phyloP scores from a whole-genome alignment of 2,113 vertebrate species.

The Orycteropus afer region DNA sequence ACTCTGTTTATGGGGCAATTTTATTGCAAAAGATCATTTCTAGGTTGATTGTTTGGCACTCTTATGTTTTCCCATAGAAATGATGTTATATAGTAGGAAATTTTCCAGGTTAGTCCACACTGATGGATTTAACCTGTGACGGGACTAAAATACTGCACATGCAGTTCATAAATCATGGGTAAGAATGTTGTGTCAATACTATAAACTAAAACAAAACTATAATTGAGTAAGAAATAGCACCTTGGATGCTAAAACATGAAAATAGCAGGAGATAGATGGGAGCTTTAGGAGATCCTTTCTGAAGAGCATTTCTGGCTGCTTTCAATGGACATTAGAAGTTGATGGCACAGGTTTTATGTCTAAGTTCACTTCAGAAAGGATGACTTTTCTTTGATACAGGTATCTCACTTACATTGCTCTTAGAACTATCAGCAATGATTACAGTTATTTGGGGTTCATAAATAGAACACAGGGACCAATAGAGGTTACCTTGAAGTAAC shows the following conservation, averaged over 20 bases:
- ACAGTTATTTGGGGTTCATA: slow-evolving; percentile 10
- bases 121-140: background rate
- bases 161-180: slow-evolving; percentile 21
- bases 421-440: slow-evolving; percentile 41
- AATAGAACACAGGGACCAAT: slow-evolving; percentile 52
- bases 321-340: slow-evolving; percentile 41
- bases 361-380: slow-evolving; percentile 51
- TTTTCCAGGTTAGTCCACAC: background rate
- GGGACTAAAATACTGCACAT: background rate
- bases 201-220: slow-evolving; percentile 54
- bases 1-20: slow-evolving; percentile 24
- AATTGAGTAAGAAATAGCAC: slow-evolving; percentile 51
- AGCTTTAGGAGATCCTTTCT: slow-evolving; percentile 11
- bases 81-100: background rate
- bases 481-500: slow-evolving; percentile 33
- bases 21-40: slow-evolving; percentile 50
- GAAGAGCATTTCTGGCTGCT: slow-evolving; percentile 46
- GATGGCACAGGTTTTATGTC: slow-evolving; percentile 21
- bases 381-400: slow-evolving; percentile 15
- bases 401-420: slow-evolving; percentile 36
- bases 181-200: slow-evolving; percentile 19
- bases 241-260: slow-evolving; percentile 41
- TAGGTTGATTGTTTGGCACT: background rate
- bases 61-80: slow-evolving; percentile 39
- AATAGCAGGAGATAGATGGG: background rate